Conservation (phyloP, 35 echinoderm and acorn worm genomes). For the Stichopus chloronotus region DNA sequence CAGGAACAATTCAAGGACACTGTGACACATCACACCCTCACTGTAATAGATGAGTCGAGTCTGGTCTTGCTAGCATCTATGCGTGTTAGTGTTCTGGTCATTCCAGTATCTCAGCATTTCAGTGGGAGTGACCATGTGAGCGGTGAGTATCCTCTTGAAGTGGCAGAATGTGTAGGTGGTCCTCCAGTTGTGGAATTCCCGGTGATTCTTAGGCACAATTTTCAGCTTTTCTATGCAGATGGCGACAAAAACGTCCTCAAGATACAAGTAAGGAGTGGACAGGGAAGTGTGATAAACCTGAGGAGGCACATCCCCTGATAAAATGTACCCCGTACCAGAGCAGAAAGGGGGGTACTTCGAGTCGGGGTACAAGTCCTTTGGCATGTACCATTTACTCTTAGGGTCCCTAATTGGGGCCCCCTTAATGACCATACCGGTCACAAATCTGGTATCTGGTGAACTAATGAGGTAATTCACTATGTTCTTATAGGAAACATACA, state of each 20-base stretch:
- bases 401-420: conserved; percentile 89
- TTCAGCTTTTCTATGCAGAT: conserved; percentile 76
- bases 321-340: conserved; percentile 90
- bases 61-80: conserved; percentile 21
- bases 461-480: conserved; percentile 61
- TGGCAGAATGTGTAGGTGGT: conserved; percentile 89
- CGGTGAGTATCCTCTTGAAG: conserved; percentile 81
- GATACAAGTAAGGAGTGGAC: conserved; percentile 77
- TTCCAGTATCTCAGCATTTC: conserved; percentile 95
- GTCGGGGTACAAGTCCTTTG: conserved; percentile 77
- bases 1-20: background rate
- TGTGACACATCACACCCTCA: too few species aligned
- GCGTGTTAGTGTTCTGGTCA: conserved; percentile 71
- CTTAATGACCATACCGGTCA: conserved; percentile 83
- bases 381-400: conserved; percentile 99
- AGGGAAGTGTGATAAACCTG: conserved; percentile 76
- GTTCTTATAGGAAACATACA: conserved; percentile 86
- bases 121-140: conserved; percentile 91
- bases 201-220: conserved; percentile 75
- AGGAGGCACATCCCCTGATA: conserved; percentile 79
- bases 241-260: conserved; percentile 92
- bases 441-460: conserved; percentile 54
- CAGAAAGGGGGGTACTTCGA: conserved; percentile 91
- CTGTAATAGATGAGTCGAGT: too few species aligned
- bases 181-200: conserved; percentile 93